These are phyloP conservation scores for Drosophila pseudoananassae DNA, from an alignment of 1,140 invertebrate species.

Conservation along the genomic window DNA sequence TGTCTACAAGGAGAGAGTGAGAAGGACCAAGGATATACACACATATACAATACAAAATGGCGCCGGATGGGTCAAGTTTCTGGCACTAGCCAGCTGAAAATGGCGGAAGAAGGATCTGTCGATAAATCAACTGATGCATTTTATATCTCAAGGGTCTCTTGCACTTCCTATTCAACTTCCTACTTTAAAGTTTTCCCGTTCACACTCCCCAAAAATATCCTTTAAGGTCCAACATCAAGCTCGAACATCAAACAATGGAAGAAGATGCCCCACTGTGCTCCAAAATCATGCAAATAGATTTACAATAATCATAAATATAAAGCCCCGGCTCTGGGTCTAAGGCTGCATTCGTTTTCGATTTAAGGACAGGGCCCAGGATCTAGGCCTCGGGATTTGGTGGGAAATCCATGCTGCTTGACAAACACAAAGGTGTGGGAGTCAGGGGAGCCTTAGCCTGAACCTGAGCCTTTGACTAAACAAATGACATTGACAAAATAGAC, in stretches of 20 bases:
- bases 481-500: conserved; percentile 77
- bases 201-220: not conserved
- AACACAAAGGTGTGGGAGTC: conserved; percentile 23
- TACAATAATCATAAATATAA: conserved; percentile 76
- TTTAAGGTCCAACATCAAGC: not conserved
- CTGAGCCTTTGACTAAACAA: conserved; percentile 68
- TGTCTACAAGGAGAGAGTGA: not conserved
- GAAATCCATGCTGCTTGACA: conserved; percentile 30
- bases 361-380: not conserved
- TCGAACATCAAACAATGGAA: no score
- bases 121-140: conserved; percentile 7
- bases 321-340: conserved; percentile 46
- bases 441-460: no score
- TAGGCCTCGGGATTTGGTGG: conserved; percentile 6
- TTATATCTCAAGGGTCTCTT: not conserved
- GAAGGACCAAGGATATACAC: not conserved
- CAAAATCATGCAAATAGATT: conserved; percentile 69
- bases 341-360: conserved; percentile 2
- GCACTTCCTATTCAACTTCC: not conserved
- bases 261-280: conserved; percentile 4
- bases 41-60: conserved; percentile 27
- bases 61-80: conserved; percentile 29
- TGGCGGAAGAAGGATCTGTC: not conserved
- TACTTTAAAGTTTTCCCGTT: no score
- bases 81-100: conserved; percentile 19